These are phyloP conservation scores for Perizoma affinitatum DNA, from an alignment of 2,888 invertebrate genomes.

Conservation along the genomic window DNA sequence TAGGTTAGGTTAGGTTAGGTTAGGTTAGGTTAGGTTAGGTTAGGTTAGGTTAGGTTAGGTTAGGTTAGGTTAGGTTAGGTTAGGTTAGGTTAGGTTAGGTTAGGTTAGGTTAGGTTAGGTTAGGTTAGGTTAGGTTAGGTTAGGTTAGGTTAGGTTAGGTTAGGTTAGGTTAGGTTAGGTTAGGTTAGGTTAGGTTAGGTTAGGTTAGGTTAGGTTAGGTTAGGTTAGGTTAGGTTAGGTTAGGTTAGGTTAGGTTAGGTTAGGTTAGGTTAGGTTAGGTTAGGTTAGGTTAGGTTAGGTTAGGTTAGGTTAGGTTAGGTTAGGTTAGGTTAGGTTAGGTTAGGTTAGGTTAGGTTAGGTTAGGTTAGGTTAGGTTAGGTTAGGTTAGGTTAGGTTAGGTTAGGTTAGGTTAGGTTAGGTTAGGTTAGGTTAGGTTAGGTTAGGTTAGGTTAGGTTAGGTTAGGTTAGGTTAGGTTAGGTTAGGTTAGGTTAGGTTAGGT, in stretches of 20 bases:
- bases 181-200: slow-evolving; percentile 1
- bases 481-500: slow-evolving; percentile 1
- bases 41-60: slow-evolving; percentile 1
- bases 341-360: slow-evolving; percentile 1
- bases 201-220: slow-evolving; percentile 1
- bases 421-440: slow-evolving; percentile 1
- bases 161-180: slow-evolving; percentile 1
- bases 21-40: slow-evolving; percentile 1
- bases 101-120: slow-evolving; percentile 1
- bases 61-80: slow-evolving; percentile 1
- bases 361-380: slow-evolving; percentile 1
- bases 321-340: slow-evolving; percentile 1
- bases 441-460: slow-evolving; percentile 1
- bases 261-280: slow-evolving; percentile 1
- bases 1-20: slow-evolving; percentile 1
- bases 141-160: slow-evolving; percentile 1
- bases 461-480: slow-evolving; percentile 1
- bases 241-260: slow-evolving; percentile 1
- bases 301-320: slow-evolving; percentile 1
- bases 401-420: slow-evolving; percentile 1
- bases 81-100: slow-evolving; percentile 1
- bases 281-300: slow-evolving; percentile 1
- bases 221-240: slow-evolving; percentile 1
- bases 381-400: slow-evolving; percentile 1
- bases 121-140: slow-evolving; percentile 1